Percentiles rank a stretch among this genome's conserved stretches.
Conservation (phyloP, 2,888 invertebrate genomes). For the Cybosia mesomella region DNA sequence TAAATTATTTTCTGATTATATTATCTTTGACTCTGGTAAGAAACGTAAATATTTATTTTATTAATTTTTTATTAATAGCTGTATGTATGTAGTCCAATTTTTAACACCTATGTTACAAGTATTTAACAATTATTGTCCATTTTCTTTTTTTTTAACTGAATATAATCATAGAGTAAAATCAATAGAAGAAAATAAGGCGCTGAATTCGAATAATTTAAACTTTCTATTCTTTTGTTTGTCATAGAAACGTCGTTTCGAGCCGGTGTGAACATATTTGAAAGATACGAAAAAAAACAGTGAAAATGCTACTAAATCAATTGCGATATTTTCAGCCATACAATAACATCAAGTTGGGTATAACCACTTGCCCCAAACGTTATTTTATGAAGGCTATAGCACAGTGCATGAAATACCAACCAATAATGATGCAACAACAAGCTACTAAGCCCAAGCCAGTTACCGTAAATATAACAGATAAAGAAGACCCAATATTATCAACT, state of each 20-base stretch:
- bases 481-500: constrained; percentile 25
- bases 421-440: constrained; percentile 23
- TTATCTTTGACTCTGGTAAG: too few species aligned
- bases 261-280: constrained; percentile 31
- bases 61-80: too few species aligned
- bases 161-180: constrained; percentile 9
- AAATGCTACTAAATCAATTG: constrained; percentile 66
- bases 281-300: constrained; percentile 20
- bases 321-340: constrained; percentile 45
- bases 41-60: too few species aligned
- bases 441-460: constrained; percentile 17
- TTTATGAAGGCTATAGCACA: constrained; percentile 51
- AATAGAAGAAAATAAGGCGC: constrained; percentile 46
- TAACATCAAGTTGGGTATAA: constrained; percentile 44
- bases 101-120: too few species aligned
- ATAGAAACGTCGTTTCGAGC: constrained; percentile 28
- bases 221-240: constrained; percentile 57
- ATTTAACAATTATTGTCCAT: not conserved
- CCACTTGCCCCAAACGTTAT: constrained; percentile 50
- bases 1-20: too few species aligned
- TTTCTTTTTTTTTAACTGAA: not conserved
- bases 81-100: too few species aligned
- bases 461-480: constrained; percentile 26
- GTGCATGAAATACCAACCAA: constrained; percentile 56
- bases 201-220: constrained; percentile 57